These are phyloP conservation scores for Gymnoscelis rufifasciata DNA, from an alignment of 2,888 invertebrate genomes.

Conservation along the genomic window DNA sequence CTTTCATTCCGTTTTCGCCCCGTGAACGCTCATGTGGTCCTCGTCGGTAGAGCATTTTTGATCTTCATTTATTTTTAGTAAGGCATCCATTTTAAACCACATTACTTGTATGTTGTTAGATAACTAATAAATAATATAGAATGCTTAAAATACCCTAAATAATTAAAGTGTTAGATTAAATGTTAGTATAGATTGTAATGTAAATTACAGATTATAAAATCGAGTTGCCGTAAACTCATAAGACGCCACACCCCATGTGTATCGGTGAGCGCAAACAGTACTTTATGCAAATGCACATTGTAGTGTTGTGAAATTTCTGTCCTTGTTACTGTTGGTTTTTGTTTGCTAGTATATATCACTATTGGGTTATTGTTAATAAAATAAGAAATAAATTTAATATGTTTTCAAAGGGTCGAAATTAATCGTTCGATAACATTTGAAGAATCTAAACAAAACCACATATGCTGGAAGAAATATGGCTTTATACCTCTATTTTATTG, in stretches of 20 bases:
- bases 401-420: no score
- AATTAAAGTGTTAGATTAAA: slow-evolving; percentile 8
- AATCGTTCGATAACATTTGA: no score
- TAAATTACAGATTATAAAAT: slow-evolving; percentile 68
- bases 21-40: no score
- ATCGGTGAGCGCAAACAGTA: slow-evolving; percentile 65
- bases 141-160: no score
- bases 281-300: slow-evolving; percentile 26
- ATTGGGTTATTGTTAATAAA: no score
- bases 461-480: no score
- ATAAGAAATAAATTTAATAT: no score
- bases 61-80: slow-evolving; percentile 10
- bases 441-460: no score
- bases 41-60: slow-evolving; percentile 14
- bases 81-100: background rate
- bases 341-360: background rate
- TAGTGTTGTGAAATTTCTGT: slow-evolving; percentile 14
- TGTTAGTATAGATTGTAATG: slow-evolving; percentile 25
- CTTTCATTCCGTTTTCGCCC: no score
- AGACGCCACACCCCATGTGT: slow-evolving; percentile 60
- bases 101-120: no score
- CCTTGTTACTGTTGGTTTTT: slow-evolving; percentile 1
- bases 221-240: slow-evolving; percentile 70
- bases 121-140: no score
- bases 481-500: no score